Base-by-base conservation (phyloP, 37 sponge, comb jelly and placozoan genomes). In the Tethya wilhelma region DNA sequence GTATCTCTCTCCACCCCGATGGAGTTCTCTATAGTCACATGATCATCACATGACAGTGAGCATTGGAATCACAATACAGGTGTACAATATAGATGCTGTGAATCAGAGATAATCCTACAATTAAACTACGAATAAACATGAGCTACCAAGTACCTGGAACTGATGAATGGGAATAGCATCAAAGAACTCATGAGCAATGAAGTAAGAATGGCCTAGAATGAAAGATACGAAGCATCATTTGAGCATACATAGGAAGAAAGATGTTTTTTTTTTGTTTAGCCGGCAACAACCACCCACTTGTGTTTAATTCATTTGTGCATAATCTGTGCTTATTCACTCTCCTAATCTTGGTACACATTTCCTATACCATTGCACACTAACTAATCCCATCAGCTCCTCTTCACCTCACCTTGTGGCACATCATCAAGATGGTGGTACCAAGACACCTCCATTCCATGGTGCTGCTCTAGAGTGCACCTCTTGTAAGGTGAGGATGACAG, bases 101-200 rank as follows among this genome's bases (percentile, higher is more conserved):
- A n/a, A n/a, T n/a, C n/a, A n/a, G n/a, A n/a, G n/a, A n/a, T n/a
- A n/a, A n/a, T n/a, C n/a, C n/a, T n/a, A n/a, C n/a, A n/a, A n/a
- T n/a, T n/a, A n/a, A n/a, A n/a, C n/a, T n/a, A n/a, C n/a, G n/a
- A n/a, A n/a, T n/a, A n/a, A n/a, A n/a, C n/a, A n/a, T n/a, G n/a
- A n/a, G n/a, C n/a, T n/a, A n/a, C 30, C 6, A 37, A 44, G n/a
- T 11, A 91, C 90, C 84, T 84, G 84, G 57, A 96, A 98, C 86
- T 98, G 99, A 59, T 98, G 95, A 20, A 98, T 60, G 1, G 97
- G 97, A 2, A 98, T 87, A 43, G 97, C 99, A 89, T 98, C 99
- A 75, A 98, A 96, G 79, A 98, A 98, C 82, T 98, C 99, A 40
- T 96, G 95, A 34, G 97, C 94, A 58, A 98, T 67, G 57, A 79